These are phyloP conservation scores for Scatophagus argus DNA, from an alignment of 2,113 vertebrate genomes.

Conservation along the genomic window DNA sequence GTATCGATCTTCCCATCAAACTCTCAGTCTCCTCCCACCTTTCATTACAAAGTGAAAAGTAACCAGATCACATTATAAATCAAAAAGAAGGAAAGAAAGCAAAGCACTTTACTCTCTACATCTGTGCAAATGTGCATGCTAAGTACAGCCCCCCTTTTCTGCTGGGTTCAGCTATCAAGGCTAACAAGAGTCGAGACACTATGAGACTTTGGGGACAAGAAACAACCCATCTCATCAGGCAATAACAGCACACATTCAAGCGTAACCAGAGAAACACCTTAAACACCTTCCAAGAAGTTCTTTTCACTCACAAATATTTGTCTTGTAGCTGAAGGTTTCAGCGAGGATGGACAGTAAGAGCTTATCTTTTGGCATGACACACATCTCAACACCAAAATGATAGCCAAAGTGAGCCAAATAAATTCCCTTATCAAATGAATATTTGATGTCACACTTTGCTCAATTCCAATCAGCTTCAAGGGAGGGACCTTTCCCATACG, in stretches of 20 bases:
- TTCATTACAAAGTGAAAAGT: neutral
- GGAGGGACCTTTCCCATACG: conserved; percentile 29
- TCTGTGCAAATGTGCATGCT: conserved; percentile 6
- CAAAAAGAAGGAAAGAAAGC: neutral
- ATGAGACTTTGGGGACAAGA: conserved; percentile 20
- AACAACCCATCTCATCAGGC: conserved; percentile 19
- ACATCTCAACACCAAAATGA: conserved; percentile 44
- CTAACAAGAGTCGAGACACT: conserved; percentile 16
- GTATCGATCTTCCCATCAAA: neutral
- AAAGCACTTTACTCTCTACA: neutral
- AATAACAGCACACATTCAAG: conserved; percentile 22
- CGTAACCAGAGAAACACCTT: conserved; percentile 18
- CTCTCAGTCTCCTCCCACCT: too few relatives aligned
- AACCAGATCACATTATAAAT: neutral
- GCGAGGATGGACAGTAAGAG: conserved; percentile 1
- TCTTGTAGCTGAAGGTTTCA: conserved; percentile 29
- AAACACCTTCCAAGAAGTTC: conserved; percentile 27
- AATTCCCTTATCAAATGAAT: conserved; percentile 65
- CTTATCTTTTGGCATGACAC: conserved; percentile 39
- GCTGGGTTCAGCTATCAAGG: neutral
- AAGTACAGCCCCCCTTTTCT: neutral
- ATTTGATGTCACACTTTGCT: conserved; percentile 64
- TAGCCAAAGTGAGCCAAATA: conserved; percentile 39
- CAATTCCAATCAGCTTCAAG: conserved; percentile 31
- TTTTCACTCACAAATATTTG: conserved; percentile 26